Base-by-base conservation (phyloP, 64 coral and sea anemone species). In the Orbicella faveolata region DNA sequence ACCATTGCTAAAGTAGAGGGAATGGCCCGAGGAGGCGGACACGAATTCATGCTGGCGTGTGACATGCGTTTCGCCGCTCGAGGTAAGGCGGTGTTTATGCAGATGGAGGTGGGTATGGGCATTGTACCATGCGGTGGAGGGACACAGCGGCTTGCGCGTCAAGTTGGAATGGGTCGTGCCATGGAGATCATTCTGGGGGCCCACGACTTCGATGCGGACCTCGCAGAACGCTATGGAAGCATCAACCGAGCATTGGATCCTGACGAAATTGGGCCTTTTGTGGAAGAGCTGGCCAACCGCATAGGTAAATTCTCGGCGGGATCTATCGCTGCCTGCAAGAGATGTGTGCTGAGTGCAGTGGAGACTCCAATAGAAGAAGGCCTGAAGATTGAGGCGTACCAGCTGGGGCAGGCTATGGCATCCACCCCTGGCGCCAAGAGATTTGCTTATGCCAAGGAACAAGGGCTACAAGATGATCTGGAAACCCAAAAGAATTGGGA, bases 61-160 rank as follows among this genome's bases (percentile, higher is more conserved):
- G 94, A 96, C 87, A 96, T 96, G 94, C 76, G 94, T 68, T 96
- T 96, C 34, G 94, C 94, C 19, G 94, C 94, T 55, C 91, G 94
- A 57, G 91, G 91, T 18, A 96, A 93, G 52, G 91, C 94, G 8
- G 91, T 96, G 48, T 96, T 96, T 44, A 96, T 96, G 94, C 94
- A 96, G 74, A 96, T 96, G 94, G 94, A 96, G 53, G 94, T 96
- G 3, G 94, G 94, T 9, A 96, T 96, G 94, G 94, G 94, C 9
- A 90, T 96, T 57, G 94, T 96, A 26, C 94, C 94, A 17, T 96
- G 94, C 52, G 95, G 95, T 37, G 95, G 95, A 61, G 94, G 94
- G 79, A 96, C 94, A 8, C 94, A 96, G 61, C 94, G 94, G 1
- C 65, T 96, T 1, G 82, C 94, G 1, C 94, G 94, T 66, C 94